Evolutionary conservation across 2,113 vertebrate species (phyloP).

Genomic region (Nycticryphes semicollaris): DNA sequence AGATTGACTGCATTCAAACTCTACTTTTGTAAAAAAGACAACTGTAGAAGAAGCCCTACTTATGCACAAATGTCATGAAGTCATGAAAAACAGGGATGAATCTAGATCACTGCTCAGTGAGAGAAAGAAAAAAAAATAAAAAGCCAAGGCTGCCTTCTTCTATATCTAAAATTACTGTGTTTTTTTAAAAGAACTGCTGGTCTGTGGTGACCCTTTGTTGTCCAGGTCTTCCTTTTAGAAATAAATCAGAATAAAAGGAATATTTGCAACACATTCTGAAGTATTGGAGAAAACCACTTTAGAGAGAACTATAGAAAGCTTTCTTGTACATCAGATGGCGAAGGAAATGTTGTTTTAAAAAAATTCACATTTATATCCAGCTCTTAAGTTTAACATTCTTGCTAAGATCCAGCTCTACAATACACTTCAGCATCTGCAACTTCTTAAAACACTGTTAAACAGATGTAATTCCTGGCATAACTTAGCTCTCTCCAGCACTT

Average conservation of each 20-base stretch:
- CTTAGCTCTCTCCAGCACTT: constrained; percentile 4
- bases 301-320: neutral
- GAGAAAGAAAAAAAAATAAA: neutral
- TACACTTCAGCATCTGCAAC: neutral
- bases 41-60: neutral
- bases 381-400: neutral
- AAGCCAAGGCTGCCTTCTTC: neutral
- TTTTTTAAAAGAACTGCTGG: neutral
- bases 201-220: neutral
- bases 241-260: neutral
- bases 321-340: neutral
- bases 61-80: neutral
- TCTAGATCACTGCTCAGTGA: neutral
- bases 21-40: neutral
- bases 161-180: neutral
- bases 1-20: neutral
- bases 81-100: neutral
- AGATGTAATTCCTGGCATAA: constrained; percentile 3
- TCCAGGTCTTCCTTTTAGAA: neutral
- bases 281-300: neutral
- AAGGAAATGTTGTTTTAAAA: neutral
- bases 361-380: neutral
- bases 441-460: neutral
- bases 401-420: neutral
- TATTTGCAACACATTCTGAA: neutral